Evolutionary conservation across 1,140 invertebrate species (phyloP), one percentile per base, ranked within the genome.

Genomic region (honey bee (Apis mellifera)): DNA sequence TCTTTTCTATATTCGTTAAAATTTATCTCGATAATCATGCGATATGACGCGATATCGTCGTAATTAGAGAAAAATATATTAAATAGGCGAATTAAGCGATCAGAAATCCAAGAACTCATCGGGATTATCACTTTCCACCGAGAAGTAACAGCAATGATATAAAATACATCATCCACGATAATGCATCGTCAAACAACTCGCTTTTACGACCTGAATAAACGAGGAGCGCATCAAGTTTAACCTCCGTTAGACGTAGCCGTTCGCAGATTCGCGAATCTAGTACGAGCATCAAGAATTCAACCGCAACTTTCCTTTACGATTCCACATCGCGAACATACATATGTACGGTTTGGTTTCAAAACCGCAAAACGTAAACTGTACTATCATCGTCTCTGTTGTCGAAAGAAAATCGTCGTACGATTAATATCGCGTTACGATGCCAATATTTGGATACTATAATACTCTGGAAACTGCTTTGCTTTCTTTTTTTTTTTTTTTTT

Each of bases 231-330:
- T 68, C 65, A 48, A 42, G 65, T n/a, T 68, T 68, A 68, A 68
- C 65, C 65, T 48, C 65, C 65, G 65, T 68, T 68, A 68, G 65
- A 48, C 65, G 48, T n/a, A 52, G 21, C 32, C 48, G 19, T 69
- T 42, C 66, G 42, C 48, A 69, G 66, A 69, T 69, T 21, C 42
- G 21, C 48, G 48, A 68, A 68, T 68, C 42, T 68, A 68, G 26
- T 50, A 66, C 65, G 65, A 66, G 32, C 65, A 68, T 68, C 42
- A 68, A 48, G 65, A 68, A 68, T 68, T 48, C 65, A 68, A 68
- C 65, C 65, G 65, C 65, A 68, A 68, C 65, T 68, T 68, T 68
- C 65, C 65, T 68, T 68, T 48, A 48, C 65, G 65, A 68, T 69
- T 50, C 48, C 8, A 23, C 32, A 15, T 23, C 3, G n/a, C 48